These are phyloP conservation scores for Cremastobaeus sp. DNA, from an alignment of 2,888 invertebrate genomes.

Conservation along the genomic window DNA sequence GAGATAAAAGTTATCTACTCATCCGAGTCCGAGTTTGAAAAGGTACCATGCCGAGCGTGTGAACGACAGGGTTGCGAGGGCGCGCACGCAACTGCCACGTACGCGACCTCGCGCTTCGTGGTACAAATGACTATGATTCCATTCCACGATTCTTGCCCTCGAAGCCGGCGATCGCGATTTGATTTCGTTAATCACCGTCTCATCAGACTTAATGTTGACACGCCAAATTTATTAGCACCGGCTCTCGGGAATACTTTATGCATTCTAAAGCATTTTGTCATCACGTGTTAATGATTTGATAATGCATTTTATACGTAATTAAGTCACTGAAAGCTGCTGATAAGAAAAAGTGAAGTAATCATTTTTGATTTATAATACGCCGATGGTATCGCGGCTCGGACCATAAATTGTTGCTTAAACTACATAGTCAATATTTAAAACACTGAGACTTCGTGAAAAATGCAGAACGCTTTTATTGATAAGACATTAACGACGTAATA, in stretches of 20 bases:
- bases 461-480: too few species aligned
- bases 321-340: constrained; percentile 5
- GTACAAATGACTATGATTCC: constrained; percentile 75
- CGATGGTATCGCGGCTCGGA: neutral
- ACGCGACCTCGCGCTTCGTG: constrained; percentile 74
- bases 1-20: constrained; percentile 73
- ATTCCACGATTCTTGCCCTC: constrained; percentile 65
- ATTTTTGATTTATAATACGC: neutral
- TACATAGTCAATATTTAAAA: neutral
- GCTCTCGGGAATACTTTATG: constrained; percentile 33
- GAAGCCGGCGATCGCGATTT: constrained; percentile 65
- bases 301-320: constrained; percentile 14
- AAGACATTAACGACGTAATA: too few species aligned
- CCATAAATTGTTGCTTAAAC: neutral
- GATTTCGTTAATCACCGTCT: constrained; percentile 59
- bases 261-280: constrained; percentile 35
- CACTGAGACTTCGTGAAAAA: too few species aligned
- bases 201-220: constrained; percentile 56
- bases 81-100: constrained; percentile 73
- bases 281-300: constrained; percentile 31
- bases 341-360: neutral
- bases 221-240: constrained; percentile 44
- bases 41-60: constrained; percentile 70
- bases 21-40: constrained; percentile 63
- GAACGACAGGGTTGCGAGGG: constrained; percentile 71